Evolutionary conservation across 2,113 vertebrate genomes (phyloP).

Genomic region (Budorcas taxicolor): DNA sequence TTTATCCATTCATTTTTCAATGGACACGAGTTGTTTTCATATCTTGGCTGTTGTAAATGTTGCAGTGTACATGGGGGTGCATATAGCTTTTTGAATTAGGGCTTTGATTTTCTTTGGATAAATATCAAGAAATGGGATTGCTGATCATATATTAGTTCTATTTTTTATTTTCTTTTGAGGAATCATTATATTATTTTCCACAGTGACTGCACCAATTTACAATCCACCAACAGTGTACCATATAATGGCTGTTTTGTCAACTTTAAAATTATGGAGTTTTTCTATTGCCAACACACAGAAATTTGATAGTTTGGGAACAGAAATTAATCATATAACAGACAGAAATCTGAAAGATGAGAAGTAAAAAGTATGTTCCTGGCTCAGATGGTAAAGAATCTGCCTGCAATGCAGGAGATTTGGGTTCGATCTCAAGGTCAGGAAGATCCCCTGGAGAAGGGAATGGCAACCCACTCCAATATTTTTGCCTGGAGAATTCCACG

Average conservation of each 20-base stretch:
- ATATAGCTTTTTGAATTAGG: background rate
- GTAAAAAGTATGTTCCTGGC: background rate
- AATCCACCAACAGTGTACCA: background rate
- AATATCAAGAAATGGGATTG: background rate
- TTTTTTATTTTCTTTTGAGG: background rate
- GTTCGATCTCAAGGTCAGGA: fast-evolving
- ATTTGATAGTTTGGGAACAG: background rate
- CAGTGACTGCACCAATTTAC: background rate
- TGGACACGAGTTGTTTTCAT: background rate
- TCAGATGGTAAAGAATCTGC: background rate
- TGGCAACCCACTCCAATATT: background rate
- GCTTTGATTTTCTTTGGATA: background rate
- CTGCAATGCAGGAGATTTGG: background rate
- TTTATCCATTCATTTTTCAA: background rate
- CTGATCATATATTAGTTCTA: background rate
- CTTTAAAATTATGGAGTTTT: background rate
- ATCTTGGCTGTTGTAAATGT: background rate
- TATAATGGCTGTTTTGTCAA: background rate
- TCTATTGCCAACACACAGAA: background rate
- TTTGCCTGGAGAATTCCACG: background rate
- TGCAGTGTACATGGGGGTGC: background rate
- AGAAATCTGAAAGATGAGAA: background rate
- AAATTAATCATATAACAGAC: background rate
- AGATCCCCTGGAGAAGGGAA: background rate
- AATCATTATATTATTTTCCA: background rate